phyloP scores from a whole-genome alignment of 2,797 vertebrate species.

The Mormyrus proboscirostris region DNA sequence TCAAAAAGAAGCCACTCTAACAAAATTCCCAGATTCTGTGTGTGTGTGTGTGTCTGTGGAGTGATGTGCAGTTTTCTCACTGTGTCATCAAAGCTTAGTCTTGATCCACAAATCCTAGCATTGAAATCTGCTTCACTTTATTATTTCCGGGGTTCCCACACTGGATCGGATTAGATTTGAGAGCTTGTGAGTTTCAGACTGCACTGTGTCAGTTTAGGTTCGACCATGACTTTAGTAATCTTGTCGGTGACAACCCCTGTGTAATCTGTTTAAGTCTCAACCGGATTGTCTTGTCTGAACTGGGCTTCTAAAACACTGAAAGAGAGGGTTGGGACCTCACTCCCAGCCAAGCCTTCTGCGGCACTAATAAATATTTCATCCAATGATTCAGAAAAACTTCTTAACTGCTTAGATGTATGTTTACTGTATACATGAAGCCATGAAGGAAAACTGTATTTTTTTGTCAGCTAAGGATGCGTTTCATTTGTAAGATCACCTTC shows the following conservation, averaged over 20 bases:
- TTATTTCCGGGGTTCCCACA: background rate
- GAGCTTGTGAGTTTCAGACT: background rate
- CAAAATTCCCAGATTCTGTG: background rate
- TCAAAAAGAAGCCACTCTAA: background rate
- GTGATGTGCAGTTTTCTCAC: background rate
- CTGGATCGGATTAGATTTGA: background rate
- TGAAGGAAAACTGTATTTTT: background rate
- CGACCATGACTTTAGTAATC: background rate
- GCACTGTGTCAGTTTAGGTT: background rate
- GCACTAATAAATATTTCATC: background rate
- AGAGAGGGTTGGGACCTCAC: background rate
- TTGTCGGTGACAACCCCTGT: background rate
- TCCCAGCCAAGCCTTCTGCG: background rate
- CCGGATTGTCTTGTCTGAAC: background rate
- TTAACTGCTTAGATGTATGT: background rate
- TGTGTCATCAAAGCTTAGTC: background rate
- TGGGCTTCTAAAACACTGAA: background rate
- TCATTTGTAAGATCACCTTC: background rate
- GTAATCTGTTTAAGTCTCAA: conserved; percentile 7
- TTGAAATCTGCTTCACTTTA: background rate
- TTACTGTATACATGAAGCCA: background rate
- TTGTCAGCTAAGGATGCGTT: background rate
- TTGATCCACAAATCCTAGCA: background rate
- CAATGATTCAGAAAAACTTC: background rate
- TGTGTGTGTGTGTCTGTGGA: background rate